Evolutionary conservation across 2,888 invertebrate species (phyloP).

Genomic region (Apamea monoglypha): DNA sequence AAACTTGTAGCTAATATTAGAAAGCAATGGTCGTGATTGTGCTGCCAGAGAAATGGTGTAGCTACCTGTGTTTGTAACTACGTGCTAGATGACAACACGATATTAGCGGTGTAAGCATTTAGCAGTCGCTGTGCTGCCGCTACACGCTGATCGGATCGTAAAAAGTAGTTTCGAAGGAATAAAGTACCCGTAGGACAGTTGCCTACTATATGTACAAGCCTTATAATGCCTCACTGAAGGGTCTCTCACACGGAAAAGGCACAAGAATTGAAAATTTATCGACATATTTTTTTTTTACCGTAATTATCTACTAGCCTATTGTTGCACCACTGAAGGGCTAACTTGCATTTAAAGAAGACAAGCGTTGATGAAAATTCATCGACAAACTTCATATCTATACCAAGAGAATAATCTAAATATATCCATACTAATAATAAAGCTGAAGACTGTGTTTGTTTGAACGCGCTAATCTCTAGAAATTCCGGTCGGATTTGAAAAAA

Average conservation of each 20-base stretch:
- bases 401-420: no score
- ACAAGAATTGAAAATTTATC: not conserved
- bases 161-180: not conserved
- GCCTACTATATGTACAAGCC: not conserved
- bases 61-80: conserved; percentile 19
- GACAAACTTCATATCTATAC: no score
- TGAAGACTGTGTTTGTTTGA: no score
- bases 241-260: no score
- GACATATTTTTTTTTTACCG: not conserved
- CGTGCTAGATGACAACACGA: not conserved
- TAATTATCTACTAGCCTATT: not conserved
- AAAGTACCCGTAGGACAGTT: not conserved
- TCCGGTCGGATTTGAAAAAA: no score
- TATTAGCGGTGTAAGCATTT: not conserved
- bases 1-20: conserved; percentile 47
- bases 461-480: no score
- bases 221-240: not conserved
- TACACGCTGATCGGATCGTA: not conserved
- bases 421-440: no score
- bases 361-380: not conserved
- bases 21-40: conserved; percentile 40
- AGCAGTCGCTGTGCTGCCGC: not conserved
- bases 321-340: not conserved
- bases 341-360: not conserved
- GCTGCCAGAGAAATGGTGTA: conserved; percentile 3